Evolutionary conservation across 2,888 invertebrate species (phyloP), one percentile per base, ranked within the genome.

Genomic region (Eilema caniola): DNA sequence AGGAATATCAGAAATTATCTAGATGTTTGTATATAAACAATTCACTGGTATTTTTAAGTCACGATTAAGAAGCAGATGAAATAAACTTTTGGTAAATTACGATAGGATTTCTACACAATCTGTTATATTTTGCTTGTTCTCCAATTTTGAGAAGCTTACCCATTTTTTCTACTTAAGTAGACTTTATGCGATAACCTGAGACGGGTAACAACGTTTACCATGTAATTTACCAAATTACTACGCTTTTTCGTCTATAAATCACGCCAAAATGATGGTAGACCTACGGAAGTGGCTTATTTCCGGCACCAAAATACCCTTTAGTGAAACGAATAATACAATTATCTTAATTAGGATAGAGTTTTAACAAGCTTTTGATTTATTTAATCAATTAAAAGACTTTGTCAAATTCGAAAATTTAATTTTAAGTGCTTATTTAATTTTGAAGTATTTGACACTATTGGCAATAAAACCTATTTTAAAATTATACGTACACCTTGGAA

Each of bases 111-210:
- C 56, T 70, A 33, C 23, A 25, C 12, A 41, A 62, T 57, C 23
- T 25, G 41, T 47, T 41, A 47, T 20, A 53, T 53, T 53, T 28
- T 59, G 41, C 25, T 57, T 33, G 62, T 66, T 31, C 11, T 37
- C 56, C 23, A 37, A 41, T 57, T 66, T 69, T 14, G 41, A 14
- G 37, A 24, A 57, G 7, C 37, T 53, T 14, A 8, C 33, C 61
- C 47, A 41, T 62, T 47, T 59, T 65, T 69, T 28, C 28, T 53
- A 25, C 31, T 28, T 33, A 53, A 53, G 56, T 66, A 66, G 62
- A 25, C 31, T 31, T 69, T 24, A 20, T 61, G 23, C 61, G 64
- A n/a, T 60, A 28, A 60, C 25, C 28, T 14, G 23, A 59, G 31
- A 63, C 10, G 62, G 33, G 33, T 0, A 20, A 53, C 53, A 37